Conservation (phyloP, 2,888 invertebrate genomes). For the Cynaeus angustus region DNA sequence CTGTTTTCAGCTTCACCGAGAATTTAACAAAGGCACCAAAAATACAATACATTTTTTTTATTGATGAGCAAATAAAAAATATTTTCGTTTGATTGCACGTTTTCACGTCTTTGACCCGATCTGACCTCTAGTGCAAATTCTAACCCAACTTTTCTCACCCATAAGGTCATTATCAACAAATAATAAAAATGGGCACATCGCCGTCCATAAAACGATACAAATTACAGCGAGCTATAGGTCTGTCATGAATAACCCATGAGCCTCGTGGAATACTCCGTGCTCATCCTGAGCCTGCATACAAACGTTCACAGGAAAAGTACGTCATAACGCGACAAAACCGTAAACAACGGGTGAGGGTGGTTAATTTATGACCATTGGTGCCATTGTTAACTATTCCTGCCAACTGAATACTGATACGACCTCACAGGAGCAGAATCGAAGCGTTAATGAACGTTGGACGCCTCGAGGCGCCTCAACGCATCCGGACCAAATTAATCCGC, state of each 20-base stretch:
- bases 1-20: too few relatives aligned
- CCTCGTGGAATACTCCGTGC: conserved; percentile 62
- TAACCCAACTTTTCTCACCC: conserved; percentile 52
- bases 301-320: conserved; percentile 64
- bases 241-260: conserved; percentile 68
- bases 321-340: conserved; percentile 62
- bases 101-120: background rate
- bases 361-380: conserved; percentile 71
- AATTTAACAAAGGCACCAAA: too few relatives aligned
- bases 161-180: conserved; percentile 64
- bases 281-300: conserved; percentile 62
- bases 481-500: conserved; percentile 21
- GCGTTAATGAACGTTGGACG: conserved; percentile 5
- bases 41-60: too few relatives aligned
- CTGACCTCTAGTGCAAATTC: conserved; percentile 9
- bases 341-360: conserved; percentile 66
- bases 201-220: conserved; percentile 68
- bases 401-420: conserved; percentile 68
- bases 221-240: conserved; percentile 66
- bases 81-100: too few relatives aligned
- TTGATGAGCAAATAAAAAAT: too few relatives aligned
- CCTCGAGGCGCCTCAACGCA: conserved; percentile 19
- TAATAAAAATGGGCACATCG: conserved; percentile 66
- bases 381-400: conserved; percentile 69
- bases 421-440: conserved; percentile 60